Evolutionary conservation across 1,140 invertebrate species (phyloP), one percentile per base, ranked within the genome.

Genomic region (Trialeurodes vaporariorum): DNA sequence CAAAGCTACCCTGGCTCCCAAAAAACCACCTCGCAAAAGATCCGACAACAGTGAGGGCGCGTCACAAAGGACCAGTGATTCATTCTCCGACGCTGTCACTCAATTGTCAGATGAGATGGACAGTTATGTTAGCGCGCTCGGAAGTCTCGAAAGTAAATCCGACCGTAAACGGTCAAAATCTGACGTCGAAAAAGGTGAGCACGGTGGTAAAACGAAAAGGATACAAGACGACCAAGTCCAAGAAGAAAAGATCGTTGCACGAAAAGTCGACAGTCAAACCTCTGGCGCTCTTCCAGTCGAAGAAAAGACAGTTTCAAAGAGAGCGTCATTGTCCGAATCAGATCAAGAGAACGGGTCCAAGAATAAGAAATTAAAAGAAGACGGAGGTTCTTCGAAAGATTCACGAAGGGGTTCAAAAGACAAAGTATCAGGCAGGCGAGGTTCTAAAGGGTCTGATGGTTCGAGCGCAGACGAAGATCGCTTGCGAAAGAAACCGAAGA

Each of bases 21-120:
- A 23, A 64, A 68, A 66, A 59, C 68, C 67, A 2, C 66, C 64
- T 9, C 65, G 64, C 26, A 68, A 68, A 60, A 49, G 34, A 17
- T 49, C 34, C 34, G 65, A 67, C 27, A 34, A 58, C 61, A 66
- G 70, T 66, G 65, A 69, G 1, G 34, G 62, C 63, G 5, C 64
- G 61, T 65, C 63, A 64, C 34, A 49, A 9, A 49, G 17, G 17
- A 49, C 34, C 17, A 61, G 76, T 67, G 79, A 80, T 67, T 74
- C 75, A 13, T 80, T 77, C 66, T 72, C 75, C 0, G 78, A 79
- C 65, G 78, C 78, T 5, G 34, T 78, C 2, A 59, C 25, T 1
- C 49, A 59, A 23, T 49, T 23, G n/a, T 25, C 34, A 12, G 25
- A 68, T 23, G 34, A 61, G 11, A 34, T 26, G 1, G 49, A 11